Percentiles rank a stretch among this genome's conserved stretches.
phyloP scores from a whole-genome alignment of 1,140 invertebrate genomes.

The Theocolax elegans region DNA sequence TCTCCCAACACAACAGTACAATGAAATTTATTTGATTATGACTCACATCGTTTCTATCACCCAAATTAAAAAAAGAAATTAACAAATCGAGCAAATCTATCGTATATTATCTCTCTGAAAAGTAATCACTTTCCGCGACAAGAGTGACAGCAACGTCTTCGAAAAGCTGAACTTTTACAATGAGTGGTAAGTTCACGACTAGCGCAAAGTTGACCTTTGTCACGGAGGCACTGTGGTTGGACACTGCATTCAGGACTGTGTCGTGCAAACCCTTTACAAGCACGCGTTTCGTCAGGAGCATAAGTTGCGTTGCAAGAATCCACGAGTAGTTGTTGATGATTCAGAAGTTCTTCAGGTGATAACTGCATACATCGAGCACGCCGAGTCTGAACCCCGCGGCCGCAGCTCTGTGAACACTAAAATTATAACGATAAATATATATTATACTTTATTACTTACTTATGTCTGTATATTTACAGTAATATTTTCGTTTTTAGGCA shows the following conservation, averaged over 20 bases:
- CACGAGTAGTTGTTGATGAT: background rate
- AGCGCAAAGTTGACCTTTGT: constrained; percentile 66
- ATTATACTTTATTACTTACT: no score
- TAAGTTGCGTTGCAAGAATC: constrained; percentile 62
- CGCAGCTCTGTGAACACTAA: constrained; percentile 85
- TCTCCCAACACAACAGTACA: no score
- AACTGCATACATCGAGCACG: constrained; percentile 73
- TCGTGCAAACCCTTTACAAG: constrained; percentile 55
- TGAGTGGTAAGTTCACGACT: constrained; percentile 65
- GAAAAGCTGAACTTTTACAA: constrained; percentile 69
- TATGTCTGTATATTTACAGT: no score
- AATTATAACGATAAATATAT: no score
- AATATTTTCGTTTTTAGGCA: no score
- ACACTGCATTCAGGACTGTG: constrained; percentile 44
- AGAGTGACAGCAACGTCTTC: constrained; percentile 67
- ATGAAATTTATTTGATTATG: no score
- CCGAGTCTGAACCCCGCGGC: constrained; percentile 75
- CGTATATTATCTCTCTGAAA: no score
- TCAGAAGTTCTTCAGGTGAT: no score
- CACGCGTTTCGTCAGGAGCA: constrained; percentile 57
- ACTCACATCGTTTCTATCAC: no score
- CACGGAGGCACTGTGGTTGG: constrained; percentile 54
- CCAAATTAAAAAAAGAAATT: no score
- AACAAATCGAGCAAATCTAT: no score
- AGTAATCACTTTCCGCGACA: constrained; percentile 26